These are phyloP conservation scores for Zaprionus lineosus DNA, from an alignment of 2,888 invertebrate species.

Conservation along the genomic window DNA sequence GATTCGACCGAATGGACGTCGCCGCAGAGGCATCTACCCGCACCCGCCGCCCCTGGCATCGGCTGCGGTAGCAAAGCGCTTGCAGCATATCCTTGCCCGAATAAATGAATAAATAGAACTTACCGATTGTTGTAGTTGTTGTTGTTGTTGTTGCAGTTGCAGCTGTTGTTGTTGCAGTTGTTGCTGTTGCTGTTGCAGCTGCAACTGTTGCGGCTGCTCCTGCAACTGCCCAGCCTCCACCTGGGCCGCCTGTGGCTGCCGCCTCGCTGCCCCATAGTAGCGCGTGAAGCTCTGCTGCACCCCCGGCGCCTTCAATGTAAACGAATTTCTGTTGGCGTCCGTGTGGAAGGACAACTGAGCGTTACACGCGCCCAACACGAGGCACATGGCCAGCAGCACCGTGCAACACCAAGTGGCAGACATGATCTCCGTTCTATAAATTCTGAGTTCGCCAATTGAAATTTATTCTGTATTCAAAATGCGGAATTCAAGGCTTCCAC, in stretches of 20 bases:
- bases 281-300: conserved; percentile 82
- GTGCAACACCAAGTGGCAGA: conserved; percentile 10
- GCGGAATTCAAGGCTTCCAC: too few species aligned
- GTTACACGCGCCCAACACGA: conserved; percentile 50
- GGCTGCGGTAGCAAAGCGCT: too few species aligned
- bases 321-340: conserved; percentile 81
- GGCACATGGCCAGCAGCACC: background rate
- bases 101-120: conserved; percentile 30
- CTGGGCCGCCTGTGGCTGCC: conserved; percentile 29
- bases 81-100: background rate
- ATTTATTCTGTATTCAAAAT: conserved; percentile 41
- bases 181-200: conserved; percentile 23
- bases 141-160: conserved; percentile 24
- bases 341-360: conserved; percentile 81
- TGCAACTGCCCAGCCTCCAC: too few species aligned
- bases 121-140: conserved; percentile 42
- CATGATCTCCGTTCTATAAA: conserved; percentile 39
- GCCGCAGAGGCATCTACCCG: background rate
- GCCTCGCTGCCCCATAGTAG: conserved; percentile 73
- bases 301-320: conserved; percentile 80
- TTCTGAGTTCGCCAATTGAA: conserved; percentile 35
- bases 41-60: background rate
- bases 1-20: conserved; percentile 19
- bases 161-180: conserved; percentile 18
- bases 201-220: conserved; percentile 39